A percentile compares a stretch with the other conserved stretches of the same genome.
These are phyloP conservation scores for Drosophila ananassae DNA, from an alignment of 1,140 invertebrate species.

Conservation along the genomic window DNA sequence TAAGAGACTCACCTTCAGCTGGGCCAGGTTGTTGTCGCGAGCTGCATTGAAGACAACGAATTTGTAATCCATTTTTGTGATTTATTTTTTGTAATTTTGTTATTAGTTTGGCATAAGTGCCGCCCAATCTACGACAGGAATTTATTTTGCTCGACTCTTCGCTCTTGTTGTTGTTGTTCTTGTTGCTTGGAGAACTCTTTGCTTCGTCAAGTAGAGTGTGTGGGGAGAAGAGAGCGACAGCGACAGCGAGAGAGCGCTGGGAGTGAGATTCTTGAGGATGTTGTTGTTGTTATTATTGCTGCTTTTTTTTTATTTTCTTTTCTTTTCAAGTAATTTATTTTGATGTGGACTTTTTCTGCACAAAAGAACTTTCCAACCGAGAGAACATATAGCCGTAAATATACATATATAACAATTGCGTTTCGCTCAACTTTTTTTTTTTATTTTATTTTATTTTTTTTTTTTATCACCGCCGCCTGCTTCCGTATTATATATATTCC, in stretches of 20 bases:
- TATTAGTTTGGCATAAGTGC: slow-evolving; percentile 22
- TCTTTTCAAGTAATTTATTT: slow-evolving; percentile 41
- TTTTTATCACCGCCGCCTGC: slow-evolving; percentile 18
- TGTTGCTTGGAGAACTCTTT: slow-evolving; percentile 12
- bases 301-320: neutral
- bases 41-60: slow-evolving; percentile 81
- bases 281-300: slow-evolving; percentile 22
- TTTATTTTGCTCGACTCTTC: slow-evolving; percentile 18
- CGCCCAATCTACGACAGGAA: neutral
- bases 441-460: slow-evolving; percentile 18
- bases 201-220: slow-evolving; percentile 5
- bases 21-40: slow-evolving; percentile 77
- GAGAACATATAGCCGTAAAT: slow-evolving; percentile 21
- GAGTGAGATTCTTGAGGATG: slow-evolving; percentile 43
- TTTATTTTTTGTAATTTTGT: slow-evolving; percentile 32
- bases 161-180: slow-evolving; percentile 14
- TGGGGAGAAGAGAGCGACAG: too few species aligned
- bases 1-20: slow-evolving; percentile 72
- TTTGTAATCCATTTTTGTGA: slow-evolving; percentile 76
- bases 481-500: slow-evolving; percentile 34
- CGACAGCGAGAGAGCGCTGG: slow-evolving; percentile 8
- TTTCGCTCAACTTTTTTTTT: slow-evolving; percentile 30
- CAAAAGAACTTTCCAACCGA: slow-evolving; percentile 44
- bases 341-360: slow-evolving; percentile 38
- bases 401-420: slow-evolving; percentile 36